Base-by-base conservation (phyloP, 2,888 invertebrate genomes). In the Pammene aurita region DNA sequence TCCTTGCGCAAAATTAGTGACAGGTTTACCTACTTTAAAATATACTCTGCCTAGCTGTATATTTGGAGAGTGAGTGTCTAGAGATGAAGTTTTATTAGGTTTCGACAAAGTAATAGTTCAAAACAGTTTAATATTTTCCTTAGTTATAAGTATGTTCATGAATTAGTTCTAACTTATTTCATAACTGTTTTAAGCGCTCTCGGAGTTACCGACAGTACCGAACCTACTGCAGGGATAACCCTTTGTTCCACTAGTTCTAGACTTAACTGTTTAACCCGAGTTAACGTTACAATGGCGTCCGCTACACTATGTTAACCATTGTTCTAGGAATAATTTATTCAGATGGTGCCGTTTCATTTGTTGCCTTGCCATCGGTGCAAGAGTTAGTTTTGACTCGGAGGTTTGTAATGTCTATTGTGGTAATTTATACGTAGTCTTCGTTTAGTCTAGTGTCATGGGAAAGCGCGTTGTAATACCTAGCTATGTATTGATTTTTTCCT, bases 251-350 rank as follows among this genome's bases (percentile, higher is more conserved):
- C 58, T 38, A 48, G 55, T 62, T 46, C 11, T 50, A 35, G 38
- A 50, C 42, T 38, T 42, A n/a, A 54, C 61, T 35, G 61, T 63
- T 63, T 34, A 67, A 55, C 60, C 55, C 48, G 61, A 11, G 7
- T 41, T 57, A 68, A n/a, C n/a, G n/a, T 14, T 57, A 68, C 68
- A 68, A 68, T 64, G 38, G 44, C 10, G 18, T 62, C 63, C 63
- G 68, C 52, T 68, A 64, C 58, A 44, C 67, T 44, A 42, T 58
- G 52, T 35, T n/a, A 42, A 7, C 48, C 52, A 63, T 61, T 54
- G 54, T 46, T 67, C 35, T 18, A 38, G 34, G 66, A 55, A 50
- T 63, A 64, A 68, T 64, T 68, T 50, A 68, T 68, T 63, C 67
- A 63, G 42, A 55, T 5, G 16, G 56, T 11, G 48, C 57, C 56